Base-by-base conservation (phyloP, 1,140 invertebrate species). In the Eueides isabella region DNA sequence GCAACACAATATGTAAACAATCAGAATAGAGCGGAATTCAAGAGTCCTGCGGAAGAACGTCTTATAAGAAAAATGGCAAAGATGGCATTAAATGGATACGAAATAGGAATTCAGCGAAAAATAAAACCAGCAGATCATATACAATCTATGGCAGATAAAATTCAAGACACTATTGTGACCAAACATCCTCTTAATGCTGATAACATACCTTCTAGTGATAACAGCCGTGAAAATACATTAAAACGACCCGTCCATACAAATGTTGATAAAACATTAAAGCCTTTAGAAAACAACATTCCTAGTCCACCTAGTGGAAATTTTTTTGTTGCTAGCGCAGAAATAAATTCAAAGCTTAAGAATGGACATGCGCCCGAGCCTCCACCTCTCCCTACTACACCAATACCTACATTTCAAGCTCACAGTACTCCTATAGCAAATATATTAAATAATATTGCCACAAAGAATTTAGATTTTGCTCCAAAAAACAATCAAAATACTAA, bases 31-130 rank as follows among this genome's bases (percentile, higher is more conserved):
- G 90, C 94, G 85, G 90, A 94, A 86, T 94, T 93, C 89, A 94
- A 93, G 91, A 94, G 95, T 92, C 93, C 88, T 90, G 94, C 94
- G 67, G 92, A 93, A 92, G 93, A 94, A 89, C 85, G 93, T 88
- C 86, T 95, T 84, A 95, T 90, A 79, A 90, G 91, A 80, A 94
- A 90, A 86, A 90, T 94, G 88, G 90, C 90, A 66, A 94, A 93
- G 87, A 92, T 92, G 90, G 92, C 93, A n/a, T 82, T 94, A 67
- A 92, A 94, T 79, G 93, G 92, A 33, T 94, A 93, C 72, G 93
- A 94, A 82, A 94, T 94, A 67, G 93, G 93, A 63, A 93, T 94
- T 68, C 93, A 94, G 75, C 85, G 93, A 71, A 94, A 92, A 88
- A 93, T 92, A 68, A 93, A 94, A 76, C 93, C 93, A 12, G 92